phyloP scores from a whole-genome alignment of 2,888 invertebrate species.

The Euzetes globulus region DNA sequence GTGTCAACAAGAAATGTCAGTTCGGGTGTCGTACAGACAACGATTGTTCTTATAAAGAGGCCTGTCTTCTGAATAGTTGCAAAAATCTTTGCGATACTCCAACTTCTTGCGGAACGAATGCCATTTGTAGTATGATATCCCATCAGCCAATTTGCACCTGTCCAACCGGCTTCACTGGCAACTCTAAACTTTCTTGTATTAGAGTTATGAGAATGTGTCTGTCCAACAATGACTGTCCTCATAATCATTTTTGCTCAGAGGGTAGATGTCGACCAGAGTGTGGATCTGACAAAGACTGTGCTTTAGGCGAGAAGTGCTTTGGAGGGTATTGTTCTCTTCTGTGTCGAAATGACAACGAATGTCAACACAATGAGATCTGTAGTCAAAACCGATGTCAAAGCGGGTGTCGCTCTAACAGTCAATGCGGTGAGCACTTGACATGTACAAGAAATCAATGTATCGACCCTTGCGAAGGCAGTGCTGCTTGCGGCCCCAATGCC shows the following conservation, averaged over 20 bases:
- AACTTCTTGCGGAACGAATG: conserved; percentile 75
- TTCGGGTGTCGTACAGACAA: conserved; percentile 71
- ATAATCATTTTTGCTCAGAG: conserved; percentile 44
- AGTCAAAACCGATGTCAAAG: conserved; percentile 63
- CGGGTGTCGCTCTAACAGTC: conserved; percentile 69
- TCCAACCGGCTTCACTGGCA: conserved; percentile 63
- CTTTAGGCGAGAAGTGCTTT: conserved; percentile 48
- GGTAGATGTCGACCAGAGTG: conserved; percentile 58
- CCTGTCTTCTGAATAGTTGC: conserved; percentile 74
- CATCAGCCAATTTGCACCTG: conserved; percentile 73
- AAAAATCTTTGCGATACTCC: conserved; percentile 68
- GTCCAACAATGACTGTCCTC: conserved; percentile 44
- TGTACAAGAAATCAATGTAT: conserved; percentile 75
- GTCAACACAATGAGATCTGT: conserved; percentile 51
- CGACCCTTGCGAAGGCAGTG: conserved; percentile 68
- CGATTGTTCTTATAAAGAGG: conserved; percentile 62
- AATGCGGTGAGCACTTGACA: conserved; percentile 67
- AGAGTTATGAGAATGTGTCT: conserved; percentile 42
- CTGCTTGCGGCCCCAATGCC: conserved; percentile 71
- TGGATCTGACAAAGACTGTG: conserved; percentile 68
- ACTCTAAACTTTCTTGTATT: conserved; percentile 39
- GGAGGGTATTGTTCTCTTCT: conserved; percentile 41
- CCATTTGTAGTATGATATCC: conserved; percentile 73
- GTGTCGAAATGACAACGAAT: conserved; percentile 41
- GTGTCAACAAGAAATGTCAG: conserved; percentile 67